Percentiles rank a stretch among this genome's conserved stretches.
Evolutionary conservation across 2,797 vertebrate genomes (phyloP).

Genomic region (Spinibarbus caldwelli): DNA sequence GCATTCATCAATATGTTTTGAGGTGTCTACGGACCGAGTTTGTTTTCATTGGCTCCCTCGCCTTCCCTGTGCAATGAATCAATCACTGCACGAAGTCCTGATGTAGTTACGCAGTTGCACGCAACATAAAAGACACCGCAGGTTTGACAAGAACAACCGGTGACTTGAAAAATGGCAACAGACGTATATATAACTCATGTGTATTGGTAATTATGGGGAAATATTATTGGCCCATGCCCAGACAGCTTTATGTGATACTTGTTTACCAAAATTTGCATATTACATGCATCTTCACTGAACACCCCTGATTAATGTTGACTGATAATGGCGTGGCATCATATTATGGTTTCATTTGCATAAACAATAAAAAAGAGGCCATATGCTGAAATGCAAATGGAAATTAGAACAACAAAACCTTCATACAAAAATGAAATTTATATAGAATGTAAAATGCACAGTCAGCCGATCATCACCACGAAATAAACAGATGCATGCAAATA

Average conservation of each 20-base stretch:
- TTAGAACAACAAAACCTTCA: constrained; percentile 7
- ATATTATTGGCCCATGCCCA: constrained; percentile 69
- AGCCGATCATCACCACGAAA: not conserved
- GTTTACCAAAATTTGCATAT: constrained; percentile 76
- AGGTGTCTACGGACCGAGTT: constrained; percentile 27
- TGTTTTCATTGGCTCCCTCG: constrained; percentile 60
- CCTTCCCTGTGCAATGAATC: constrained; percentile 68
- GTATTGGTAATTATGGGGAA: constrained; percentile 70
- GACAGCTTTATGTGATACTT: constrained; percentile 75
- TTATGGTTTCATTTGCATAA: constrained; percentile 43
- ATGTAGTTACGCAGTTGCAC: constrained; percentile 20
- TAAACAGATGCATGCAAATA: not conserved
- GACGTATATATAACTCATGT: constrained; percentile 68
- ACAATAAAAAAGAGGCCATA: constrained; percentile 34
- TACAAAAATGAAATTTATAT: not conserved
- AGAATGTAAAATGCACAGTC: not conserved
- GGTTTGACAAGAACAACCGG: constrained; percentile 27
- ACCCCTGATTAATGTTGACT: constrained; percentile 43
- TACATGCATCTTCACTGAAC: constrained; percentile 64
- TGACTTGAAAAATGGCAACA: constrained; percentile 61
- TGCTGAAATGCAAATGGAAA: constrained; percentile 25
- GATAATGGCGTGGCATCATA: constrained; percentile 40
- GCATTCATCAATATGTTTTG: constrained; percentile 74
- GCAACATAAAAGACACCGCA: constrained; percentile 19
- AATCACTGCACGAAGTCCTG: constrained; percentile 56